Evolutionary conservation across 2,888 invertebrate genomes (phyloP).

Genomic region (Leptinotarsa peninsularis): DNA sequence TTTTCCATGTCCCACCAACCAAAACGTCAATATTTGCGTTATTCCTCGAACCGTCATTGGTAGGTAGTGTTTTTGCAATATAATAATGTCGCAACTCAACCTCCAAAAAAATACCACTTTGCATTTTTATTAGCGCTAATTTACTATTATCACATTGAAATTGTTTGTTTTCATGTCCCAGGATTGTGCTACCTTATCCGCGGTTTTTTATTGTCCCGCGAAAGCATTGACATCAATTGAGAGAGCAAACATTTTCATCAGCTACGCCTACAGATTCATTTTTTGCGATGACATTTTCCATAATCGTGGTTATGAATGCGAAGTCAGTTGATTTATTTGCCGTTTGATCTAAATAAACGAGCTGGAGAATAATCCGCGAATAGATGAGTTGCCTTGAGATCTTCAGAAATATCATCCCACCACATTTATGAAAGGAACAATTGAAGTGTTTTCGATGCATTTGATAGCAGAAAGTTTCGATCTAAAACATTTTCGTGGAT

Average conservation of each 20-base stretch:
- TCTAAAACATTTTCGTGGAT: background rate
- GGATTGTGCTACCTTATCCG: slow-evolving; percentile 19
- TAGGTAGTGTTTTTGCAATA: slow-evolving; percentile 27
- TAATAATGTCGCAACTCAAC: slow-evolving; percentile 34
- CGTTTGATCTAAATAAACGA: background rate
- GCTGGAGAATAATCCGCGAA: background rate
- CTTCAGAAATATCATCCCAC: background rate
- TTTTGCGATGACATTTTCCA: slow-evolving; percentile 17
- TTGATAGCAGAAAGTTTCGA: background rate
- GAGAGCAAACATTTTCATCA: slow-evolving; percentile 11
- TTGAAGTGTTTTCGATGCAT: background rate
- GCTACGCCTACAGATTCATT: slow-evolving; percentile 21
- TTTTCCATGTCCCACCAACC: background rate
- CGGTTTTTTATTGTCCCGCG: slow-evolving; percentile 24
- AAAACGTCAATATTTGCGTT: slow-evolving; percentile 11
- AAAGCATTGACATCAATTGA: slow-evolving; percentile 27
- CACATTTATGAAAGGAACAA: background rate
- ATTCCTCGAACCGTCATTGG: slow-evolving; percentile 15
- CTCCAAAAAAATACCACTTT: slow-evolving; percentile 38
- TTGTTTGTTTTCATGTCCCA: slow-evolving; percentile 25
- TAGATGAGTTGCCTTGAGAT: background rate
- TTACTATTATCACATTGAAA: slow-evolving; percentile 24
- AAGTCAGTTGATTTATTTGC: background rate
- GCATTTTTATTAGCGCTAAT: slow-evolving; percentile 28
- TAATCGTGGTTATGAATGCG: background rate